Conservation (phyloP, 1,140 invertebrate species). For the Bombus affinis region DNA sequence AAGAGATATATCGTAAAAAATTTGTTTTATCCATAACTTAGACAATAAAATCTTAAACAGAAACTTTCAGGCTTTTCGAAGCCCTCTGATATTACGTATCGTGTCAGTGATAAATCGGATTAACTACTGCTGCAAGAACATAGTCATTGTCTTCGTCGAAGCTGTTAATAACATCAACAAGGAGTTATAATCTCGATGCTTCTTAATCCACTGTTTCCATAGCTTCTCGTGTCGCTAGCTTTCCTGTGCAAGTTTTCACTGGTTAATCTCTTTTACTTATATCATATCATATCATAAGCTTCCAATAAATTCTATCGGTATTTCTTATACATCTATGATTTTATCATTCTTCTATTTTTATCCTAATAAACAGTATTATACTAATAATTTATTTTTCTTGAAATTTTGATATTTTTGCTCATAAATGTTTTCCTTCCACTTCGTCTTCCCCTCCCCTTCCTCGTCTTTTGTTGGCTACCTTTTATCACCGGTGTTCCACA, state of each 20-base stretch:
- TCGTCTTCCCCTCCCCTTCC: background rate
- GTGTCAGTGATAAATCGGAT: conserved; percentile 17
- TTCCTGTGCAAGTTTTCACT: background rate
- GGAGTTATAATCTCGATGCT: conserved; percentile 53
- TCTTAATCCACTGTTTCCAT: conserved; percentile 60
- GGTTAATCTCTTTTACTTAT: background rate
- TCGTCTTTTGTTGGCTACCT: conserved; percentile 2
- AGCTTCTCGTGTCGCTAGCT: conserved; percentile 6
- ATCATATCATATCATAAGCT: background rate
- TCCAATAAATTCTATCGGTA: background rate
- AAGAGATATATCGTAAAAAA: too few species aligned
- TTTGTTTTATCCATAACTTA: background rate
- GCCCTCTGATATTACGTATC: too few species aligned
- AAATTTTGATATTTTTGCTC: background rate
- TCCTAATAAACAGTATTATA: too few species aligned
- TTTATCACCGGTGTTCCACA: background rate
- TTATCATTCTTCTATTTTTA: background rate
- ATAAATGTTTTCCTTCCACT: background rate
- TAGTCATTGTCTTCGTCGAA: background rate
- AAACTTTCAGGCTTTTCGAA: background rate
- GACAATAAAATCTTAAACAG: too few species aligned
- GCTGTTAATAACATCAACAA: conserved; percentile 43
- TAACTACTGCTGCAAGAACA: background rate
- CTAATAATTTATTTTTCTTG: background rate
- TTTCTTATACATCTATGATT: background rate